Evolutionary conservation across 2,797 vertebrate species (phyloP), one percentile per base, ranked within the genome.

Genomic region (Arrhamphus sclerolepis): DNA sequence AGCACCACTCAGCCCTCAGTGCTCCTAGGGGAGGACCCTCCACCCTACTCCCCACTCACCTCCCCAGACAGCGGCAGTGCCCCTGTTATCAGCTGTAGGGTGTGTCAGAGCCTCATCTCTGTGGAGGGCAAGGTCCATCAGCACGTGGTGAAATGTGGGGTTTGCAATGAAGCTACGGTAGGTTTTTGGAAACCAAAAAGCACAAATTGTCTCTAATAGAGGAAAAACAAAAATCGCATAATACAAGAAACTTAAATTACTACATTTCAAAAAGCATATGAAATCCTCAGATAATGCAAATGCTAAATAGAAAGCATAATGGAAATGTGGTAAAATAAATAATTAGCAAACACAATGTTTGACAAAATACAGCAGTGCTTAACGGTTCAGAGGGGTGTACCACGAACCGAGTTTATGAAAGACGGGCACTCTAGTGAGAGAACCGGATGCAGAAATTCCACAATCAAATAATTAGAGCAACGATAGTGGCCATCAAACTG

Each of bases 131-230:
- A 94, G 85, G 90, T 91, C 77, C 92, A 93, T 72, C 93, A 94
- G 59, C 93, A 98, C 3, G 95, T 98, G 72, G 95, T 98, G 51
- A 97, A 98, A 87, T 97, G 96, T 63, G 94, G 94, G 1, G 92
- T 95, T 73, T 97, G 96, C 89, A 96, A 97, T 46, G 96, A 97
- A 89, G 96, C 95, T 34, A 98, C 96, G 68, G 96, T 98, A 87
- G 82, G 95, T 75, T 54, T 50, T 4, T 4, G 19, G 11, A 46
- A 17, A 24, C 28, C 16, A 24, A 10, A 18, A 9, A 43, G 17
- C 9, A 20, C 3, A 19, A 7, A 6, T 6, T 19, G 17, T 7
- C n/a, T 26, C 6, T 26, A 26, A 26, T 44, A 11, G 7, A 43
- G 7, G 17, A 18, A 18, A 44, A 51, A 19, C n/a, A 44, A 10